phyloP scores from a whole-genome alignment of 2,888 invertebrate genomes.

The Tribolium freemani region DNA sequence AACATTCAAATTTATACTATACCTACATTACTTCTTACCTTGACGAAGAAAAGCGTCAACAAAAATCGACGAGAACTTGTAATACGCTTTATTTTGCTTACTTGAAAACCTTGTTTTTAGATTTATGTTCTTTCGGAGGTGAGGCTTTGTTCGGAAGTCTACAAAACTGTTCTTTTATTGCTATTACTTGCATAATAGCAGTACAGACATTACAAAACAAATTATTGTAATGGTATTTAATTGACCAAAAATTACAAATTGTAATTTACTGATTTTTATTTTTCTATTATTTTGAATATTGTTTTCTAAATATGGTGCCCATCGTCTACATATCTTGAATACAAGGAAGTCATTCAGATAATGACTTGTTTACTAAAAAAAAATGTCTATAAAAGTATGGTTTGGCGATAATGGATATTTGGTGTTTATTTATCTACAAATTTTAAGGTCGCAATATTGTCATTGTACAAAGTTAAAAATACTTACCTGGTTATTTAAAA shows the following conservation, averaged over 20 bases:
- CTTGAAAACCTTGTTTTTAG: not conserved
- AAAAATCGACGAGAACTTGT: not conserved
- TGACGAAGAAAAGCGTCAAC: not conserved
- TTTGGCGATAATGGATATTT: too few relatives aligned
- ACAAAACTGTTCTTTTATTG: slow-evolving; percentile 20
- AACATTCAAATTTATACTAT: slow-evolving; percentile 6
- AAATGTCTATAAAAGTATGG: too few relatives aligned
- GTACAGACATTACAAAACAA: not conserved
- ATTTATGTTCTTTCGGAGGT: not conserved
- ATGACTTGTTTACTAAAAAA: too few relatives aligned
- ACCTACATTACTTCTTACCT: not conserved
- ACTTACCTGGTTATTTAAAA: too few relatives aligned
- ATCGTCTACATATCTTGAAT: too few relatives aligned
- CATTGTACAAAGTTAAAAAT: too few relatives aligned
- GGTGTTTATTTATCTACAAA: too few relatives aligned
- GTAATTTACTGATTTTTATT: not conserved
- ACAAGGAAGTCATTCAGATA: too few relatives aligned
- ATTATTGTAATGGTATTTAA: slow-evolving; percentile 2
- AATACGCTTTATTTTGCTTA: not conserved
- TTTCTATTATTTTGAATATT: not conserved
- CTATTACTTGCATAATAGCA: slow-evolving; percentile 3
- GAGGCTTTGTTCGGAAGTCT: not conserved
- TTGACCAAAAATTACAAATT: slow-evolving; percentile 7
- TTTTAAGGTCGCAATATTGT: too few relatives aligned
- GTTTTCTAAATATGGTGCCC: too few relatives aligned